Percentiles rank a stretch among this genome's conserved stretches.
Evolutionary conservation across 2,113 vertebrate genomes (phyloP).

Genomic region (Paracanthobrama guichenoti): DNA sequence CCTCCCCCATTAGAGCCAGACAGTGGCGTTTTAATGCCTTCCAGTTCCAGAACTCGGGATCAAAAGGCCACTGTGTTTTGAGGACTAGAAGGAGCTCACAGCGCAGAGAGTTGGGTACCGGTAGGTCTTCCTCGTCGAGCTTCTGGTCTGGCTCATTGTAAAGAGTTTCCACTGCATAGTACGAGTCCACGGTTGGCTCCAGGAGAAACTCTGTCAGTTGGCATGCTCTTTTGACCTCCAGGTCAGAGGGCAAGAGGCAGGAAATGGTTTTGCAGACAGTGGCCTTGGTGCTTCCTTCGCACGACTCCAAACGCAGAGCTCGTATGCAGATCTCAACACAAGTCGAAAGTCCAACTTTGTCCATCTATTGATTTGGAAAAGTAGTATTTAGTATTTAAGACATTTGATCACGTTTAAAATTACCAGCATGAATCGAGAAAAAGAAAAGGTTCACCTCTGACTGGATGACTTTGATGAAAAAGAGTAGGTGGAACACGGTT

Average conservation of each 20-base stretch:
- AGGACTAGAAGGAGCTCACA: conserved; percentile 94
- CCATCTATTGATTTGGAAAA: conserved; percentile 77
- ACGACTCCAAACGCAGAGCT: conserved; percentile 86
- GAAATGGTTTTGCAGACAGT: conserved; percentile 97
- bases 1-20: conserved; percentile 93
- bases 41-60: conserved; percentile 99
- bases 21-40: conserved; percentile 95
- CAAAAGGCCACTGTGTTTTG: conserved; percentile 98
- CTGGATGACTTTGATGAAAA: conserved; percentile 97
- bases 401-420: neutral
- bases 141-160: conserved; percentile 98
- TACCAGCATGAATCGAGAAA: neutral
- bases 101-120: conserved; percentile 92
- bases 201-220: conserved; percentile 96
- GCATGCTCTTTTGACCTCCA: conserved; percentile 96
- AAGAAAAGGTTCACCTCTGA: conserved; percentile 86
- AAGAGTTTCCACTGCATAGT: conserved; percentile 94
- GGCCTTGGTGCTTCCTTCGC: conserved; percentile 86
- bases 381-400: neutral
- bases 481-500: conserved; percentile 95
- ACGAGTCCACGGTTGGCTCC: conserved; percentile 94
- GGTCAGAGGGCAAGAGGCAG: conserved; percentile 89
- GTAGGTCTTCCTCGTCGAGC: conserved; percentile 90
- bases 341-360: conserved; percentile 83
- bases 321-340: conserved; percentile 94